Evolutionary conservation across 2,888 invertebrate genomes (phyloP).

Genomic region (Protodeltote pygarga): DNA sequence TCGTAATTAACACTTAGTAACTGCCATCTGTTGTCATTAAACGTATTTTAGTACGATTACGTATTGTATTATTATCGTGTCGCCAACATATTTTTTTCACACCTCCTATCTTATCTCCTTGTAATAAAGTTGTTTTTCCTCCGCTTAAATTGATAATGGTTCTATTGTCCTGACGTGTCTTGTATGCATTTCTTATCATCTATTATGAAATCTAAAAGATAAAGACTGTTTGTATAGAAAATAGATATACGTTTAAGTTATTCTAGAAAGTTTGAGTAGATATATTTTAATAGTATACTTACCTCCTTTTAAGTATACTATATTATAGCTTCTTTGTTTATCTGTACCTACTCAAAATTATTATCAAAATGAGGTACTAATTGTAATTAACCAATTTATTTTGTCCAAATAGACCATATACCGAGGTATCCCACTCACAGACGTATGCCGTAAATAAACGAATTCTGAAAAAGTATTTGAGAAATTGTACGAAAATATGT

Average conservation of each 20-base stretch:
- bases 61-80: slow-evolving; percentile 12
- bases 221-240: not conserved
- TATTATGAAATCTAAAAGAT: slow-evolving; percentile 28
- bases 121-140: slow-evolving; percentile 41
- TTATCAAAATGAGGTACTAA: not conserved
- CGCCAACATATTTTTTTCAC: slow-evolving; percentile 31
- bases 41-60: not conserved
- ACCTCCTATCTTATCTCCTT: slow-evolving; percentile 35
- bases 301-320: not conserved
- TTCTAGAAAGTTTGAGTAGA: slow-evolving; percentile 3
- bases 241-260: not conserved
- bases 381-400: not conserved
- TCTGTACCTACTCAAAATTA: too few species aligned
- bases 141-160: slow-evolving; percentile 17
- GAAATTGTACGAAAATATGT: too few species aligned
- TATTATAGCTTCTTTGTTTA: too few species aligned
- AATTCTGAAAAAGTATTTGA: too few species aligned
- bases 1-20: slow-evolving; percentile 13
- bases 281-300: not conserved
- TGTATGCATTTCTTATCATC: slow-evolving; percentile 30
- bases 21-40: slow-evolving; percentile 1
- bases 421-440: too few species aligned
- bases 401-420: not conserved
- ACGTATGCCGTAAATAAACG: too few species aligned
- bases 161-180: slow-evolving; percentile 21